phyloP scores from a whole-genome alignment of 2,113 vertebrate species.

The Heterotilapia buettikoferi region DNA sequence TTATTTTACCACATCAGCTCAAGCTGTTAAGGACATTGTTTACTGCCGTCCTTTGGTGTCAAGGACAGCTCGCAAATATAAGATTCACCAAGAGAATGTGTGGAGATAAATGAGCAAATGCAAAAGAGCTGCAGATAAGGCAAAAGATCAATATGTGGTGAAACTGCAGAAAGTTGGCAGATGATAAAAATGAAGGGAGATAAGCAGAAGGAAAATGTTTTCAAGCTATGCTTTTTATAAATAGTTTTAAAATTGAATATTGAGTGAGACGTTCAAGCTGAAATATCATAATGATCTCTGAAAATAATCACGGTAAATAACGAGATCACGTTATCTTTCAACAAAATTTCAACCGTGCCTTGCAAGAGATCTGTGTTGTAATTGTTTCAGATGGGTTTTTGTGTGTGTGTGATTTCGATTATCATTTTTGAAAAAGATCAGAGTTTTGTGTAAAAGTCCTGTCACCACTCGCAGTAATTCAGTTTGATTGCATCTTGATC shows the following conservation, averaged over 20 bases:
- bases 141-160: neutral
- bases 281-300: neutral
- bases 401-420: neutral
- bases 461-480: neutral
- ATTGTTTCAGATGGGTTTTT: neutral
- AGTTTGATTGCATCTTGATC: slow-evolving; percentile 8
- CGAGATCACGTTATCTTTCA: neutral
- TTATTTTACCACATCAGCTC: neutral
- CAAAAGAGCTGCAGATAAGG: neutral
- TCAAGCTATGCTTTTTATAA: neutral
- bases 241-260: neutral
- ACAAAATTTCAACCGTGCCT: fast-evolving
- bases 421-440: neutral
- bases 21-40: neutral
- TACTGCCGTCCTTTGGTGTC: neutral
- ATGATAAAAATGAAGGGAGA: neutral
- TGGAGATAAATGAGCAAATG: neutral
- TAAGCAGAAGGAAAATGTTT: neutral
- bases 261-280: neutral
- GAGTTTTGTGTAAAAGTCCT: neutral
- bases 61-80: neutral
- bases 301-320: neutral
- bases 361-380: neutral
- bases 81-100: neutral
- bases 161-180: neutral